Conservation (phyloP, 2,113 vertebrate species). For the Halichoerus grypus region DNA sequence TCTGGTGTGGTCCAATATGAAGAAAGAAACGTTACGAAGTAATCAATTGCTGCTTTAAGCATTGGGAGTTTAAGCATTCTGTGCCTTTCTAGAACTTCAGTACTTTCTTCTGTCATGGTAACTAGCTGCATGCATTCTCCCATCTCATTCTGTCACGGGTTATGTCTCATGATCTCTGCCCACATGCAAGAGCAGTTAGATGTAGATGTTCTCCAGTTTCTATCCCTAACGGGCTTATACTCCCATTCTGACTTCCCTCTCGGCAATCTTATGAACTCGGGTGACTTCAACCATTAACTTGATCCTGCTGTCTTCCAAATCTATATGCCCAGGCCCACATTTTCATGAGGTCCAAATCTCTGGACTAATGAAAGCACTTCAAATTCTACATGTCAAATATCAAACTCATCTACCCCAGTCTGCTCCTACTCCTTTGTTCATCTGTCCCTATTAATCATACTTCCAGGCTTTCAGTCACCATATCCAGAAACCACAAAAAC, state of each 20-base stretch:
- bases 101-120: neutral
- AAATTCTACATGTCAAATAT: neutral
- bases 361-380: neutral
- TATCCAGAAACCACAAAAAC: neutral
- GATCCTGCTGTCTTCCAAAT: neutral
- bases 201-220: neutral
- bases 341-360: neutral
- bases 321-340: neutral
- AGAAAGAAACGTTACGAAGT: neutral
- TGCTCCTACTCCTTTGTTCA: neutral
- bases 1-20: neutral
- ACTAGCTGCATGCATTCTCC: neutral
- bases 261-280: neutral
- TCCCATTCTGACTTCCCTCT: neutral
- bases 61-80: neutral
- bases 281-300: neutral
- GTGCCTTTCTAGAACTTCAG: neutral
- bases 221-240: neutral
- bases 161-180: neutral
- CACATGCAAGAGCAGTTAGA: neutral
- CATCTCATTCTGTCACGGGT: neutral
- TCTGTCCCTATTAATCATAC: neutral
- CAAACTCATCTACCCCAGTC: neutral
- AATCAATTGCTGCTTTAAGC: conserved; percentile 9
- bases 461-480: neutral